These are phyloP conservation scores for Sycophila sp. DNA, from an alignment of 1,140 invertebrate species.

Conservation along the genomic window DNA sequence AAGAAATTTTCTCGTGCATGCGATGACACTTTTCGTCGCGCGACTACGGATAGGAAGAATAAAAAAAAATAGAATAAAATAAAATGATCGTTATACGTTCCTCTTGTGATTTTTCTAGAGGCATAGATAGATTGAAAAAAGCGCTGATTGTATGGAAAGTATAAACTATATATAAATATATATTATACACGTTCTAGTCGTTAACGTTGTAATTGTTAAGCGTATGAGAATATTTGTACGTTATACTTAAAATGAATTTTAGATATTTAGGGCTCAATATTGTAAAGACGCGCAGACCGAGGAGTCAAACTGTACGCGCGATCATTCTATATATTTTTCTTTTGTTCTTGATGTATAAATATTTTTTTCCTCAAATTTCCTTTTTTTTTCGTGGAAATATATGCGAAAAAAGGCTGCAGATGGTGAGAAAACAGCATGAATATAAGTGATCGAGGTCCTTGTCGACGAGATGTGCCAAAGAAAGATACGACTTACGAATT, in stretches of 20 bases:
- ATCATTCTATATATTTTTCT: conserved; percentile 17
- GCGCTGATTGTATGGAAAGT: conserved; percentile 17
- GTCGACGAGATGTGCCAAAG: conserved; percentile 54
- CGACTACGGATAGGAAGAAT: neutral
- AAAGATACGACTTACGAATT: conserved; percentile 53
- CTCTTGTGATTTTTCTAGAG: conserved; percentile 36
- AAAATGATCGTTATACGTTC: conserved; percentile 29
- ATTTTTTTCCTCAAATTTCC: too few relatives aligned
- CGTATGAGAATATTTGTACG: conserved; percentile 46
- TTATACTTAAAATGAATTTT: conserved; percentile 28
- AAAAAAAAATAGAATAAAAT: neutral
- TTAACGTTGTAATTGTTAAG: conserved; percentile 40
- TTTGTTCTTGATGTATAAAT: conserved; percentile 27
- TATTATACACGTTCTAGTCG: conserved; percentile 37
- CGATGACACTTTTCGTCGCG: conserved; percentile 8
- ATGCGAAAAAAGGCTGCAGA: conserved; percentile 30
- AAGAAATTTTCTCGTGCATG: conserved; percentile 19
- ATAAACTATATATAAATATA: conserved; percentile 36
- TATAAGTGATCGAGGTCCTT: conserved; percentile 41
- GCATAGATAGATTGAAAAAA: conserved; percentile 24
- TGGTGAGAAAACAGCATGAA: conserved; percentile 28
- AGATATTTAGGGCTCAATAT: conserved; percentile 38
- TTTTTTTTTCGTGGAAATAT: conserved; percentile 20
- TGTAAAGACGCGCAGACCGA: conserved; percentile 40
- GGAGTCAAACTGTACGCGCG: conserved; percentile 10